Evolutionary conservation across 2,888 invertebrate species (phyloP), one percentile per base, ranked within the genome.

Genomic region (Drosophila bunnanda): DNA sequence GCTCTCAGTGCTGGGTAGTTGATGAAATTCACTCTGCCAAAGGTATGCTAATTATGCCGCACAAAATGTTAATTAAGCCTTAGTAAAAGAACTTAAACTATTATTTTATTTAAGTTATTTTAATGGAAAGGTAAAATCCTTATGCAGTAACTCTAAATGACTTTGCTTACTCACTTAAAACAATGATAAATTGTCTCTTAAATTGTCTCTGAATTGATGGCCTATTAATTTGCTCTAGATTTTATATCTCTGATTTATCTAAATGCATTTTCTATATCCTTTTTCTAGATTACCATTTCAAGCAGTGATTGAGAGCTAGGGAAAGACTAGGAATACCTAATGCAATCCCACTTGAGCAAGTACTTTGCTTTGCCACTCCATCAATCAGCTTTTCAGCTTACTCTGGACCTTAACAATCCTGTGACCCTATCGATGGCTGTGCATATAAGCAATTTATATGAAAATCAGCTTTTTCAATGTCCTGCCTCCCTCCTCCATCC

Each of bases 401-500:
- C 34, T 13, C 12, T 10, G 22, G 25, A 28, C 17, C 53, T 20
- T 34, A 28, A 9, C 46, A 48, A 30, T 39, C 36, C 5, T 7
- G 7, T 32, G 46, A 20, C 55, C 32, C 39, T 54, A 41, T 67
- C 67, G 66, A 67, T 67, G 56, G 28, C 67, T 66, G 67, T 56
- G 66, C 67, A 46, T 71, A 71, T 64, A 53, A 38, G 72, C 71
- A 66, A 75, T 77, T 77, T 66, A 73, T 67, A 48, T 65, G 60
- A 78, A 73, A 69, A 73, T 73, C 62, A 66, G 72, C 71, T 78
- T 65, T 61, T 65, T 58, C 57, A 60, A 61, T 76, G 67, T 38
- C 59, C 61, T n/a, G n/a, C n/a, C n/a, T 25, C 25, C 25, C 25
- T 25, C 4, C 4, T 25, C 43, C 32, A 34, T 20, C 20, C 50